A percentile compares a stretch with the other conserved stretches of the same genome.
Conservation (phyloP, 2,113 vertebrate genomes). For the Desmodus rotundus region DNA sequence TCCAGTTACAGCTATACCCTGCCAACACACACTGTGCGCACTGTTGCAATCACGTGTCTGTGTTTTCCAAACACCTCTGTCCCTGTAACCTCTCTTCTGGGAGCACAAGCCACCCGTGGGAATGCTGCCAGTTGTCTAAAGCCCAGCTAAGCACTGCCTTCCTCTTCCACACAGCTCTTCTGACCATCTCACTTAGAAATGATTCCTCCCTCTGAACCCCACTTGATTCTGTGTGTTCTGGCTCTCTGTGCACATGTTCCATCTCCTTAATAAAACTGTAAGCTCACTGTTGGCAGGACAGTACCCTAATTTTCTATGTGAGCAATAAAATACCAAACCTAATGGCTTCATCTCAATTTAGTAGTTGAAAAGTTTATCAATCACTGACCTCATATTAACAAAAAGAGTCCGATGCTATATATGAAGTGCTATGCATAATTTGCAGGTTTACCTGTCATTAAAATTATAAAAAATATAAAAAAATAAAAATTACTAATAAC, state of each 20-base stretch:
- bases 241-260: background rate
- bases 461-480: background rate
- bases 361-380: background rate
- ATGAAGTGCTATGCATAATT: background rate
- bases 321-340: background rate
- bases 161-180: background rate
- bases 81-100: background rate
- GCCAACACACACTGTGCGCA: background rate
- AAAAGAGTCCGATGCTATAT: background rate
- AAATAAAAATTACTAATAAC: background rate
- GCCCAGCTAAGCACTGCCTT: background rate
- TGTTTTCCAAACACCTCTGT: background rate
- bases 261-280: background rate
- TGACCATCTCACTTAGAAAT: background rate
- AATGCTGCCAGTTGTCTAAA: background rate
- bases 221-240: background rate
- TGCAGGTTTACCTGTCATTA: background rate
- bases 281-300: background rate
- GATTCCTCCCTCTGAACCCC: background rate
- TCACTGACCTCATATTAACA: background rate
- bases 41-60: background rate
- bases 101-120: background rate
- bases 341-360: background rate
- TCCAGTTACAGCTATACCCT: background rate
- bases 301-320: background rate